Base-by-base conservation (phyloP, 2,888 invertebrate species). In the Diachrysia chrysitis region DNA sequence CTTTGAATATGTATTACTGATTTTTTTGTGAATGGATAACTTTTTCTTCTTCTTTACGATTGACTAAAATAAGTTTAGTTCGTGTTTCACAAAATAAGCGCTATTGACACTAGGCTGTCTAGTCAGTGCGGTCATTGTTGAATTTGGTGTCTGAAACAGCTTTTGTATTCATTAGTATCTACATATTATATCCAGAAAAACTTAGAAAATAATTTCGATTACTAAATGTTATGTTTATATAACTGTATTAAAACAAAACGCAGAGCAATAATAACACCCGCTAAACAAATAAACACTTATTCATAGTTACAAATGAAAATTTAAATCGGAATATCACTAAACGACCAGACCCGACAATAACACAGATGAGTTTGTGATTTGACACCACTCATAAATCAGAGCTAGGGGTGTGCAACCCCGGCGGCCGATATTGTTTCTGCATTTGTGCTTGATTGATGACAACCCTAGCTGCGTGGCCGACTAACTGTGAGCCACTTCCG, bases 401-500 rank as follows among this genome's bases (percentile, higher is more conserved):
- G 77, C n/a, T 51, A 66, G 71, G 76, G 75, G 81, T 74, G 73
- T 71, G 77, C 70, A 61, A 66, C 78, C 78, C 80, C 76, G 77
- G 69, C 76, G 65, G 74, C 75, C 77, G 86, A 80, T 86, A 92
- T 93, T 92, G 91, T 92, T 92, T 90, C 85, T 89, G 85, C 87
- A 87, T 93, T 92, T 92, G 89, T 81, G 76, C 80, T 81, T 92
- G 93, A 92, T 93, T 89, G 91, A 93, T 92, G 88, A 86, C 84
- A 85, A 66, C 76, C 75, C 80, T 68, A 63, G 71, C 62, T 64
- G 64, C 63, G 58, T 76, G 67, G 67, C 56, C 73, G 64, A 55
- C 32, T 51, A 55, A 19, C 21, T 42, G 57, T n/a, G 16, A 12
- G 3, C 25, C 46, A 57, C 14, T 19, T 14, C n/a, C 12, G 37